A percentile compares a stretch with the other conserved stretches of the same genome.
These are phyloP conservation scores for Bergia sp. DNA, from an alignment of 92 coral and sea anemone species.

Conservation along the genomic window DNA sequence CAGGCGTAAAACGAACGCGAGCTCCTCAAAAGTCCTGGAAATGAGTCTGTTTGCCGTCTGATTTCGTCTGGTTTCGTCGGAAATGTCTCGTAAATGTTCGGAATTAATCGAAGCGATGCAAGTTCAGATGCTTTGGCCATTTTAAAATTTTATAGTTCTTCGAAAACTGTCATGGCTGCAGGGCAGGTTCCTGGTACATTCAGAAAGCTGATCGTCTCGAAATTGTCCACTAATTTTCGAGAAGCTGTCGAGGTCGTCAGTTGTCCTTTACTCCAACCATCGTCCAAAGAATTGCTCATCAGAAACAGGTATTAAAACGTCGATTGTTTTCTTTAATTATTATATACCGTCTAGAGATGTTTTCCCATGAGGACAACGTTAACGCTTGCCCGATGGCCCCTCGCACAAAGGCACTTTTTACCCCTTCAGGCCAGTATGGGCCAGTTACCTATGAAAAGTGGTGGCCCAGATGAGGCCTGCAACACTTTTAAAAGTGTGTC, in stretches of 20 bases:
- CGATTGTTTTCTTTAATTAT: too few species aligned
- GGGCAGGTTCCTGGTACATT: slow-evolving; percentile 72
- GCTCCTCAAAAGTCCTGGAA: background rate
- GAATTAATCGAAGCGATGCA: background rate
- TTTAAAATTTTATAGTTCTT: background rate
- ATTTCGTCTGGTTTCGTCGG: background rate
- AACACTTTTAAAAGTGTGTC: too few species aligned
- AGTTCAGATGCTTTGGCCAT: background rate
- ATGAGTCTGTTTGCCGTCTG: background rate
- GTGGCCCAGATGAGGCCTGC: too few species aligned
- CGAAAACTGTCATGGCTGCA: slow-evolving; percentile 53
- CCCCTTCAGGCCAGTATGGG: too few species aligned
- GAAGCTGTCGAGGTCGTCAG: slow-evolving; percentile 80
- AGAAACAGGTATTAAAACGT: slow-evolving; percentile 68
- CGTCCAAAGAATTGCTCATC: slow-evolving; percentile 72
- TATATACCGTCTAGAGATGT: too few species aligned
- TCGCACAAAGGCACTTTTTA: too few species aligned
- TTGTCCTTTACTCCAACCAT: slow-evolving; percentile 65
- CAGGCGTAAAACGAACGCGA: background rate
- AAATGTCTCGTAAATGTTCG: background rate
- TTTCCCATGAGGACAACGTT: too few species aligned
- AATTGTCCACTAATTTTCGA: slow-evolving; percentile 76
- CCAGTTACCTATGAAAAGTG: too few species aligned
- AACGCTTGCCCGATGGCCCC: too few species aligned
- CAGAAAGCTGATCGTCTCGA: slow-evolving; percentile 79